phyloP scores from a whole-genome alignment of 2,888 invertebrate species.

The Yponomeuta evonymella region DNA sequence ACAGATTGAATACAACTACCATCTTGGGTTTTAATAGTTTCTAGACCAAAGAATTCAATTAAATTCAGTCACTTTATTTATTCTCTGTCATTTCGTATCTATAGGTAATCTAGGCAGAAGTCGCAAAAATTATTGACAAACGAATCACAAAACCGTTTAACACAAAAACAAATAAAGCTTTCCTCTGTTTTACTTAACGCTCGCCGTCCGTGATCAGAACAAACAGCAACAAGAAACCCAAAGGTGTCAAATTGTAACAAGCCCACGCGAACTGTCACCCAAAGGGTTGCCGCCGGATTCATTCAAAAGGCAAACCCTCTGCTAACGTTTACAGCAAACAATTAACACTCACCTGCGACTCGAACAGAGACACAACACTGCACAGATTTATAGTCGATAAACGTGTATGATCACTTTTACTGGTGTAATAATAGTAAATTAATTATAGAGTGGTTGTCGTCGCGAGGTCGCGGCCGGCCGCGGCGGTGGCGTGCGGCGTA shows the following conservation, averaged over 20 bases:
- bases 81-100: no score
- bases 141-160: not conserved
- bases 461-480: slow-evolving; percentile 51
- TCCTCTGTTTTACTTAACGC: not conserved
- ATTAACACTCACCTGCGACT: slow-evolving; percentile 75
- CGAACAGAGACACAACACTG: slow-evolving; percentile 59
- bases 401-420: slow-evolving; percentile 73
- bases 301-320: slow-evolving; percentile 57
- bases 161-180: not conserved
- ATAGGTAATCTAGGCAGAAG: no score
- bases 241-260: slow-evolving; percentile 43
- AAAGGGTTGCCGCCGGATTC: slow-evolving; percentile 52
- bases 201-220: slow-evolving; percentile 4
- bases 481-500: slow-evolving; percentile 52
- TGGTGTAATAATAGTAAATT: slow-evolving; percentile 70
- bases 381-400: slow-evolving; percentile 73
- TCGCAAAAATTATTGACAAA: no score
- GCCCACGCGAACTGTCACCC: slow-evolving; percentile 42
- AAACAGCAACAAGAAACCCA: slow-evolving; percentile 10
- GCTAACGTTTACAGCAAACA: slow-evolving; percentile 52
- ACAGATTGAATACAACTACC: no score
- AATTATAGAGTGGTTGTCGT: slow-evolving; percentile 61
- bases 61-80: no score
- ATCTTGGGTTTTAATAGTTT: no score
- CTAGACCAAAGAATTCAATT: no score